phyloP scores from a whole-genome alignment of 2,888 invertebrate species.

The Octonoba sinensis region DNA sequence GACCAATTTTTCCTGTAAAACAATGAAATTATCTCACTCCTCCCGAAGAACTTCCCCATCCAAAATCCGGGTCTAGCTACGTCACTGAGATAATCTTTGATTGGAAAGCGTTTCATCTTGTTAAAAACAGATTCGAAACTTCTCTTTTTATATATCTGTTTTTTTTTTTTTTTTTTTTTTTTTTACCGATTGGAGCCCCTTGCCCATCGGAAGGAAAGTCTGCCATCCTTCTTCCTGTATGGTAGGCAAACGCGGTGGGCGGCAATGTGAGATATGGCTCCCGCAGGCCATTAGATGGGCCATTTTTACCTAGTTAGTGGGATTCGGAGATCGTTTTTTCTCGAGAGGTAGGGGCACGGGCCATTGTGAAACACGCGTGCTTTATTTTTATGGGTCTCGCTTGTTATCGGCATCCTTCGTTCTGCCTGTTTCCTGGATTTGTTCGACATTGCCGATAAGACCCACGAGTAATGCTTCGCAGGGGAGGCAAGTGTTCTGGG shows the following conservation, averaged over 20 bases:
- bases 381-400: conserved; percentile 6
- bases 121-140: not conserved
- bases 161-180: not conserved
- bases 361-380: not conserved
- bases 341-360: not conserved
- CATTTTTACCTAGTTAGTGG: conserved; percentile 9
- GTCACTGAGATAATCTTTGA: too few relatives aligned
- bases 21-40: too few relatives aligned
- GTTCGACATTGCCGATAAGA: too few relatives aligned
- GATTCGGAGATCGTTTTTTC: conserved; percentile 5
- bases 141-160: not conserved
- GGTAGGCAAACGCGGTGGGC: not conserved
- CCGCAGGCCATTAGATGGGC: conserved; percentile 4
- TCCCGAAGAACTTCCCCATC: too few relatives aligned
- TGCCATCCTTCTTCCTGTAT: not conserved
- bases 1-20: too few relatives aligned
- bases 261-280: conserved; percentile 1
- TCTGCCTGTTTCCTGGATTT: too few relatives aligned
- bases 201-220: not conserved
- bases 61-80: too few relatives aligned
- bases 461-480: too few relatives aligned
- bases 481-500: too few relatives aligned
- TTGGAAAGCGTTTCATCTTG: too few relatives aligned
- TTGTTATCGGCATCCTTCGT: not conserved
- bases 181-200: not conserved